Conservation (phyloP, 1,140 invertebrate species). For the Ctenoplectra terminalis region DNA sequence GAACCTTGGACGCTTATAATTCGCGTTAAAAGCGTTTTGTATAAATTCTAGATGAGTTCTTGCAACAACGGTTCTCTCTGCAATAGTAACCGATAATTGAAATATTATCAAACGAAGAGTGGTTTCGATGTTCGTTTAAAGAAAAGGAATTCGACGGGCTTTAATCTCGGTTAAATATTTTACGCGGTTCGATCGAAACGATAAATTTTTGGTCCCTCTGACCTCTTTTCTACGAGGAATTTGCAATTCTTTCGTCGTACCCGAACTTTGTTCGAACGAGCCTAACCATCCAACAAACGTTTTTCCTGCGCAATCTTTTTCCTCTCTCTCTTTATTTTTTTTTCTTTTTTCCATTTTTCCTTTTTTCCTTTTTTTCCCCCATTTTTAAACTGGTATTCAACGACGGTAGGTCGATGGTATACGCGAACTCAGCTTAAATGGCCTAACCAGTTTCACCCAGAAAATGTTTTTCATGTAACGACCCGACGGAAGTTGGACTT, state of each 20-base stretch:
- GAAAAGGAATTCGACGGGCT: background rate
- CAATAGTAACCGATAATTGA: background rate
- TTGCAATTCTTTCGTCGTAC: slow-evolving; percentile 30
- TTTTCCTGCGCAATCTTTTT: slow-evolving; percentile 39
- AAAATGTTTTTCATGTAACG: slow-evolving; percentile 69
- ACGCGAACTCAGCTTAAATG: slow-evolving; percentile 63
- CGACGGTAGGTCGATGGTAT: slow-evolving; percentile 24
- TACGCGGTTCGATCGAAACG: background rate
- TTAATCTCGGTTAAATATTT: slow-evolving; percentile 23
- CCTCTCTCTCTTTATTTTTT: background rate
- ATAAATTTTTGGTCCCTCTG: background rate
- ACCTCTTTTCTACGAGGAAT: slow-evolving; percentile 9
- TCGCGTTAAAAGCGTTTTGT: background rate
- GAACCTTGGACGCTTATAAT: background rate
- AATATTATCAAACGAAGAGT: background rate
- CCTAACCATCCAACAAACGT: slow-evolving; percentile 21
- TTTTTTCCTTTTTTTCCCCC: too few relatives aligned
- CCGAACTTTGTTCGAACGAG: slow-evolving; percentile 5
- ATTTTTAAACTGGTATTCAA: slow-evolving; percentile 19
- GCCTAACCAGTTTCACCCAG: slow-evolving; percentile 65
- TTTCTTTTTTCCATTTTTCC: slow-evolving; percentile 11
- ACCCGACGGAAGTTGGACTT: slow-evolving; percentile 62
- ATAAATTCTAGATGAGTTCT: background rate
- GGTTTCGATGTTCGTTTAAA: background rate
- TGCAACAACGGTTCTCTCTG: background rate